These are phyloP conservation scores for Caenorhabditis drosophilae DNA, from an alignment of 2,888 invertebrate genomes.

Conservation along the genomic window DNA sequence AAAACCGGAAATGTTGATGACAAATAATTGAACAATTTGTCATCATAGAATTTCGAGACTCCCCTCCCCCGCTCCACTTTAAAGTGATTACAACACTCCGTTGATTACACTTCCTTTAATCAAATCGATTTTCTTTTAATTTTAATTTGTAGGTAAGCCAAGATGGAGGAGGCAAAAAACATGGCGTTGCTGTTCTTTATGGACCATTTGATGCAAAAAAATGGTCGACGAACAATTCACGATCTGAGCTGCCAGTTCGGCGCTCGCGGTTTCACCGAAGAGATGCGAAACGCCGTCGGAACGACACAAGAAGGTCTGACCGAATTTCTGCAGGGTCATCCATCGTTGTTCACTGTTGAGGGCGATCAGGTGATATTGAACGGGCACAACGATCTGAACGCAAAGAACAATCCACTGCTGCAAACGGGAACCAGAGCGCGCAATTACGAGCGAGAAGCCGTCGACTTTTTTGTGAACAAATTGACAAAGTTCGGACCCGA, in stretches of 20 bases:
- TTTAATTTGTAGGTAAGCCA: conserved; percentile 51
- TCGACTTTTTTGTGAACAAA: conserved; percentile 94
- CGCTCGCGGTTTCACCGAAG: conserved; percentile 92
- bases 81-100: too few relatives aligned
- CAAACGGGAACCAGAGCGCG: conserved; percentile 48
- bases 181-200: conserved; percentile 96
- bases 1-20: too few relatives aligned
- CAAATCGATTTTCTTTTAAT: too few relatives aligned
- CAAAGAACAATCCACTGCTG: conserved; percentile 67
- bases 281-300: conserved; percentile 83
- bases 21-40: too few relatives aligned
- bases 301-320: conserved; percentile 77
- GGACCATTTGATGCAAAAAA: conserved; percentile 92
- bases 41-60: too few relatives aligned
- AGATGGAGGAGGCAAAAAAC: conserved; percentile 74
- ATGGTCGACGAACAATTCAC: conserved; percentile 64
- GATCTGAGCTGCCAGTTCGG: conserved; percentile 99
- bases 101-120: too few relatives aligned
- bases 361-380: conserved; percentile 76
- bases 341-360: conserved; percentile 90
- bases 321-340: conserved; percentile 82
- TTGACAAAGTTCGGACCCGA: conserved; percentile 93
- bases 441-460: conserved; percentile 93
- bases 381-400: conserved; percentile 69
- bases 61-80: too few relatives aligned